Evolutionary conservation across 2,888 invertebrate species (phyloP), one percentile per base, ranked within the genome.

Genomic region (Cerastis leucographa): DNA sequence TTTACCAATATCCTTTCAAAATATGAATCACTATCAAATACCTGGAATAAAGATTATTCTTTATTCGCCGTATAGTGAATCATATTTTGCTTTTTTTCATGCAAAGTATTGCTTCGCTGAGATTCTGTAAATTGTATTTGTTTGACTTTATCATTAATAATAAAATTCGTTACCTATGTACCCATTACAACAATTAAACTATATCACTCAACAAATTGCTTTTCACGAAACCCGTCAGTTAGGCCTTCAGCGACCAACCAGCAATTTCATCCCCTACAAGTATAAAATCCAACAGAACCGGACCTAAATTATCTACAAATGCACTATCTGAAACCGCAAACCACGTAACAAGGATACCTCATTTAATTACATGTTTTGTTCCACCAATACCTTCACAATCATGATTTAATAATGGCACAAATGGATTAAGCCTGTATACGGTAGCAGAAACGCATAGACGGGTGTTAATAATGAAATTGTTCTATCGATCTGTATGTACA

Each of bases 351-450:
- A 76, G 89, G 88, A 86, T 88, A 85, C 85, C 85, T 85, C 91
- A 90, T 92, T 91, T 91, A 91, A 92, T 91, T 90, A 91, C 90
- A 84, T 85, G 87, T 85, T 88, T 84, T 85, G 80, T 74, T 65
- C 80, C 65, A 78, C 86, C 80, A 76, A 85, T 88, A 87, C 87
- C 88, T 84, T 83, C 85, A 87, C 88, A 86, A 90, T 90, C 91
- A 91, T 93, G 93, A 93, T 94, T 95, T 90, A 92, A 93, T 93
- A 93, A 94, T 91, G 89, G 79, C 81, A 88, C 90, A 91, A 94
- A 93, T 92, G 93, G 93, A 94, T 94, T 92, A 92, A 90, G 86
- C 86, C 87, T 89, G 92, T 92, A 90, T 25, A 25, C 64, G 42
- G 64, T 42, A 17, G 64, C 42, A 64, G 8, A 87, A 84, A 88